Base-by-base conservation (phyloP, 2,797 vertebrate species). In the Gadopsis bispinosus region DNA sequence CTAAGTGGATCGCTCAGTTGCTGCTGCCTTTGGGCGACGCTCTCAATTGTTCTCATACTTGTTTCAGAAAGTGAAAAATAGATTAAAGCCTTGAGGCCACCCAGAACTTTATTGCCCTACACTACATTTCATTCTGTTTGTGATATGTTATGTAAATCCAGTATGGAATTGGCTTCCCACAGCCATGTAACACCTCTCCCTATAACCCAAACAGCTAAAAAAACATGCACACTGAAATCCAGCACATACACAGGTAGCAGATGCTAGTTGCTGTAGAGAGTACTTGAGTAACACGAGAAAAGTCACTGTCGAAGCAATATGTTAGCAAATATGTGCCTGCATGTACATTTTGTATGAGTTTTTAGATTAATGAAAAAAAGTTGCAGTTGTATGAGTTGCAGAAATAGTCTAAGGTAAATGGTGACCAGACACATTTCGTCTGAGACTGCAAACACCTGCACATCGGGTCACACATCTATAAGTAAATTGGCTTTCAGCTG, bases 51-150 rank as follows among this genome's bases (percentile, higher is more conserved):
- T 86, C 71, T 66, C 45, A 22, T 62, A 43, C 53, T 85, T 87
- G 73, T 87, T 80, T 83, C 66, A 39, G 48, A 75, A 76, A 73
- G 26, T 63, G 51, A 67, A 80, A 89, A 90, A 86, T 81, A 73
- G 64, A 88, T 73, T 69, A 72, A 43, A 77, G 76, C 83, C 79
- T 86, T 26, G 45, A 69, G 88, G 80, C 69, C 60, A 66, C 67
- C 37, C 26, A 73, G 61, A 54, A 55, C 72, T 73, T 79, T 47
- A 67, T 70, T 20, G 41, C 43, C 66, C 78, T 43, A 6, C 48
- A 50, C 45, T 29, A 58, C 47, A 63, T 56, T 77, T 71, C n/a
- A 43, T 41, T 72, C 33, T 75, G 62, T 79, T 65, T 80, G 67
- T 76, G 59, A 41, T 71, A 45, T 65, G 59, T 79, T 83, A 69